Evolutionary conservation across 1,140 invertebrate species (phyloP), one percentile per base, ranked within the genome.

Genomic region (Lasaia peninsularis): DNA sequence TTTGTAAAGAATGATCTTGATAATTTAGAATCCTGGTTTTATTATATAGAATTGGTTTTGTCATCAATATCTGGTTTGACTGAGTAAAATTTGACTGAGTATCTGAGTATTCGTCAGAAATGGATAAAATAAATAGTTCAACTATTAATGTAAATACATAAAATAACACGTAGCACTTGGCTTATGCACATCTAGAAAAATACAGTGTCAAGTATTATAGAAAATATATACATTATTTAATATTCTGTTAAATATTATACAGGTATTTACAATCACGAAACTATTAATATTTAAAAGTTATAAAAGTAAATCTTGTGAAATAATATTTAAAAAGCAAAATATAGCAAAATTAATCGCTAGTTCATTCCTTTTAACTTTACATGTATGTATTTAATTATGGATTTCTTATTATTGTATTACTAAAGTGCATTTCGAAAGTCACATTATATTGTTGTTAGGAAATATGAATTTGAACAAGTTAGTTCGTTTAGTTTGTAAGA

Each of bases 401-500:
- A 48, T 48, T 48, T 48, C n/a, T 48, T 48, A 48, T 48, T 35
- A 35, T 48, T 21, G 44, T 48, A 48, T 48, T 48, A 48, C 44
- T 48, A 21, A 48, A 48, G 44, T 48, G 44, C 44, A 48, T 48
- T 48, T 48, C 44, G 11, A 48, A 21, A 24, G 44, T 48, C 44
- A 48, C 44, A 48, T 48, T 48, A 12, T 24, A 24, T 48, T 48
- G 44, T 21, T 18, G 20, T 48, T 24, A 48, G 44, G 11, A 21
- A 49, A 44, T 49, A 59, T 48, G 51, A 35, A 60, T n/a, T 70
- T 60, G 65, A 68, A 71, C 69, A 68, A 71, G 65, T 63, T 63
- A 58, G 51, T 24, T 48, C 44, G 44, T 48, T 48, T 48, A 48
- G 44, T 21, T n/a, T n/a, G 18, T 21, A n/a, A 21, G 21, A 11